phyloP scores from a whole-genome alignment of 2,888 invertebrate species.

The Auanema sp. region DNA sequence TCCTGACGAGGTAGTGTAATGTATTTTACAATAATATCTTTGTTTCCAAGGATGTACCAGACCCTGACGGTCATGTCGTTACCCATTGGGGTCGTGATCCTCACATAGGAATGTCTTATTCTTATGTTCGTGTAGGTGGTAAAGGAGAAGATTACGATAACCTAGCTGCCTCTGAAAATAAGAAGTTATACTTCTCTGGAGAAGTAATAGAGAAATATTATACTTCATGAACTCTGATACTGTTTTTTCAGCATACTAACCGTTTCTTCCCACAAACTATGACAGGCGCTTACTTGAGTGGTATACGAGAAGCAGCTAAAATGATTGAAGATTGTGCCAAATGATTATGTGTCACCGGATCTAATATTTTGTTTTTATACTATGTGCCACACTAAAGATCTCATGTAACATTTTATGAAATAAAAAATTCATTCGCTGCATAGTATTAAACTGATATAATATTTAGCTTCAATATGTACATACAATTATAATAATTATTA shows the following conservation, averaged over 20 bases:
- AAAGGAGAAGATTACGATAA: conserved; percentile 65
- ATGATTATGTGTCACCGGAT: not conserved
- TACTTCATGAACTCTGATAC: not conserved
- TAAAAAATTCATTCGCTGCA: no score
- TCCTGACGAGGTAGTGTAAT: conserved; percentile 64
- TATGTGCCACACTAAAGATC: no score
- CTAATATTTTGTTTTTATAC: no score
- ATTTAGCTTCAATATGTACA: no score
- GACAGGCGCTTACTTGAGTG: conserved; percentile 68
- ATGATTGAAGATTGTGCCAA: conserved; percentile 26
- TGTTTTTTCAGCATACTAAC: conserved; percentile 65
- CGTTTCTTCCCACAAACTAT: conserved; percentile 67
- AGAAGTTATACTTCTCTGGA: conserved; percentile 67
- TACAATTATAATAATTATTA: no score
- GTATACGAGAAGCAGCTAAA: conserved; percentile 65
- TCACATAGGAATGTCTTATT: conserved; percentile 66
- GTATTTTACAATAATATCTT: no score
- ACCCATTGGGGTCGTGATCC: conserved; percentile 66
- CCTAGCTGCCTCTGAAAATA: conserved; percentile 65
- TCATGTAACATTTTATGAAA: no score
- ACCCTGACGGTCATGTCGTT: conserved; percentile 65
- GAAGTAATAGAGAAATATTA: conserved; percentile 63
- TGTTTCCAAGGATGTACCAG: conserved; percentile 62
- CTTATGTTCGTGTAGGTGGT: conserved; percentile 66
- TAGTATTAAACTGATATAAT: no score